A percentile compares a stretch with the other conserved stretches of the same genome.
These are phyloP conservation scores for Lissonota sp. DNA, from an alignment of 2,888 invertebrate species.

Conservation along the genomic window DNA sequence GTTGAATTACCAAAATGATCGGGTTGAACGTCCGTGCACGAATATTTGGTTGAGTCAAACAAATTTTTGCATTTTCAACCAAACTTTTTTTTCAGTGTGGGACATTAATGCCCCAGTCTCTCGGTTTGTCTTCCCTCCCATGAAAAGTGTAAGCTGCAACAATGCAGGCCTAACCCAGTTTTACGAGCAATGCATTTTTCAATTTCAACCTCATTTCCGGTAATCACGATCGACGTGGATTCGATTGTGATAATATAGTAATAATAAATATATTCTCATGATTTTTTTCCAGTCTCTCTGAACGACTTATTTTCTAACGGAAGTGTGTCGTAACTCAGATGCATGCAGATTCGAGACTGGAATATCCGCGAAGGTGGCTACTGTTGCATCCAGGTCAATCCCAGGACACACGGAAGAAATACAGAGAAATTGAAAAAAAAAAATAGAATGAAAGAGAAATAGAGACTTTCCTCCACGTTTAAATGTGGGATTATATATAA, in stretches of 20 bases:
- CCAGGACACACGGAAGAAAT: conserved; percentile 21
- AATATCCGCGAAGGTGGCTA: conserved; percentile 32
- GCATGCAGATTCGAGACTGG: conserved; percentile 36
- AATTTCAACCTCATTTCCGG: background rate
- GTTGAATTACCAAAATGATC: too few relatives aligned
- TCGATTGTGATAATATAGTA: background rate
- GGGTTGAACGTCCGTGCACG: too few relatives aligned
- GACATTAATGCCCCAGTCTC: background rate
- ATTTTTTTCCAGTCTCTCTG: too few relatives aligned
- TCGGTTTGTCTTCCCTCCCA: background rate
- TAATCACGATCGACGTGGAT: background rate
- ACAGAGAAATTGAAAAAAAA: conserved; percentile 43
- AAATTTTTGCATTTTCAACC: too few relatives aligned
- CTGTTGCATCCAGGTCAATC: conserved; percentile 43
- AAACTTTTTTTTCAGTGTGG: too few relatives aligned
- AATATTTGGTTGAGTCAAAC: too few relatives aligned
- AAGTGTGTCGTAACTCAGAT: conserved; percentile 42
- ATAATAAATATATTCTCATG: background rate
- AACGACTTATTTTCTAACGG: conserved; percentile 2
- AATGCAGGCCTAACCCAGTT: background rate
- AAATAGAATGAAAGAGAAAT: conserved; percentile 53
- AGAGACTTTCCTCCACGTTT: conserved; percentile 48
- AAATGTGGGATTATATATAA: conserved; percentile 36
- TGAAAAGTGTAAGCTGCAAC: background rate
- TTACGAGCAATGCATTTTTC: background rate